Evolutionary conservation across 2,888 invertebrate species (phyloP).

Genomic region (Pycnomerus fuliginosus): DNA sequence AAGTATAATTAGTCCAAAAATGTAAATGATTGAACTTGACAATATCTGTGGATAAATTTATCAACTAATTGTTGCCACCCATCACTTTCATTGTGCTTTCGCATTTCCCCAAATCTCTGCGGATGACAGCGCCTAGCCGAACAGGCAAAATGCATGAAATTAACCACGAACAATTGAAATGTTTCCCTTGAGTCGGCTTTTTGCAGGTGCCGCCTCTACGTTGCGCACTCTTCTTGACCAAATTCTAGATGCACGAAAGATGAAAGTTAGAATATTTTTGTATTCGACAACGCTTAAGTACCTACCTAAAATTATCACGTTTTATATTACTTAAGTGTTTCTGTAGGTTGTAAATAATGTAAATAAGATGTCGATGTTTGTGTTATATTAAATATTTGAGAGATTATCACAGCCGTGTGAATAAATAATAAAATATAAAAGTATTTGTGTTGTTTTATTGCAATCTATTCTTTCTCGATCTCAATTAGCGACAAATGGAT

Average conservation of each 20-base stretch:
- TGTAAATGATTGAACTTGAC: constrained; percentile 32
- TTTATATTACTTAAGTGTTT: constrained; percentile 31
- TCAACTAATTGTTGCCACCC: constrained; percentile 24
- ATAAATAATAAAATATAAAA: constrained; percentile 16
- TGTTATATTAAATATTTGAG: constrained; percentile 33
- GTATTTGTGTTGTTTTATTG: not conserved
- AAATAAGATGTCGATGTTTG: constrained; percentile 38
- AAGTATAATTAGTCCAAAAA: constrained; percentile 20
- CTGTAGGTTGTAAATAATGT: constrained; percentile 34
- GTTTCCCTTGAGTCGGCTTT: constrained; percentile 5
- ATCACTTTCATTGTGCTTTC: constrained; percentile 25
- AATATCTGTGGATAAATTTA: constrained; percentile 29
- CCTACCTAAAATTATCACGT: constrained; percentile 37
- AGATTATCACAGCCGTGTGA: constrained; percentile 11
- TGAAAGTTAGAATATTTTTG: constrained; percentile 43
- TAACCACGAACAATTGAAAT: constrained; percentile 32
- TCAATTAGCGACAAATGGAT: no score
- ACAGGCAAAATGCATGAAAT: constrained; percentile 33
- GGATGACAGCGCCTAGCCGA: constrained; percentile 30
- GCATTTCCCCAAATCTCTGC: constrained; percentile 22
- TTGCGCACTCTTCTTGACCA: constrained; percentile 42
- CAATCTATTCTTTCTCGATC: no score
- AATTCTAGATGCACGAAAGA: constrained; percentile 40
- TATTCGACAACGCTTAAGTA: constrained; percentile 38
- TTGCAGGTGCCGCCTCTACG: constrained; percentile 1